These are phyloP conservation scores for Ctenodactylus gundi DNA, from an alignment of 2,113 vertebrate species.

Conservation along the genomic window DNA sequence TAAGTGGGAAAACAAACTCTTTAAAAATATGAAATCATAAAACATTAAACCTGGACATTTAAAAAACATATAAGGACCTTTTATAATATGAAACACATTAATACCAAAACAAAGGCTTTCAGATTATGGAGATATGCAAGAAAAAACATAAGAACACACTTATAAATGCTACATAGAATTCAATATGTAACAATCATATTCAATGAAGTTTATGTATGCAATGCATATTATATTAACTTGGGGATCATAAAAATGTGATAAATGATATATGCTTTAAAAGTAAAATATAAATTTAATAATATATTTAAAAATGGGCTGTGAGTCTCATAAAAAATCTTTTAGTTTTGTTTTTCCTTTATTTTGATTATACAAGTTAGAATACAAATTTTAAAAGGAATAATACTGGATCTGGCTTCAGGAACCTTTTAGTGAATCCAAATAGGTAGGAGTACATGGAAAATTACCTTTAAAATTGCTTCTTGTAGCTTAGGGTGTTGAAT, in stretches of 20 bases:
- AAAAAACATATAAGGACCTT: background rate
- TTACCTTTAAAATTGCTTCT: background rate
- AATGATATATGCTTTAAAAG: background rate
- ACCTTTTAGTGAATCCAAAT: background rate
- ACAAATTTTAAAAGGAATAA: background rate
- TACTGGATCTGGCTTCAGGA: background rate
- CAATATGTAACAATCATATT: background rate
- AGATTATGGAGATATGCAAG: background rate
- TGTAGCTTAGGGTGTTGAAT: background rate
- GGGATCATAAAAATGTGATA: background rate
- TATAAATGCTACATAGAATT: background rate
- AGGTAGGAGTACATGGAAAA: background rate
- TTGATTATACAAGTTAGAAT: background rate
- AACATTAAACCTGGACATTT: background rate
- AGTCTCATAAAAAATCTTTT: background rate
- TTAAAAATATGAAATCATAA: conserved; percentile 32
- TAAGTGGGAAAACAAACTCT: background rate
- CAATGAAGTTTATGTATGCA: background rate
- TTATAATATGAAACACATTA: background rate
- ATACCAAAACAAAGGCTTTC: conserved; percentile 17
- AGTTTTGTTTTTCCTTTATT: conserved; percentile 20
- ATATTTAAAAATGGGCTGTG: background rate
- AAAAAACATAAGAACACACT: background rate
- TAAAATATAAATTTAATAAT: background rate
- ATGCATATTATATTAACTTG: background rate